Conservation (phyloP, 2,113 vertebrate species). For the Bufo gargarizans region DNA sequence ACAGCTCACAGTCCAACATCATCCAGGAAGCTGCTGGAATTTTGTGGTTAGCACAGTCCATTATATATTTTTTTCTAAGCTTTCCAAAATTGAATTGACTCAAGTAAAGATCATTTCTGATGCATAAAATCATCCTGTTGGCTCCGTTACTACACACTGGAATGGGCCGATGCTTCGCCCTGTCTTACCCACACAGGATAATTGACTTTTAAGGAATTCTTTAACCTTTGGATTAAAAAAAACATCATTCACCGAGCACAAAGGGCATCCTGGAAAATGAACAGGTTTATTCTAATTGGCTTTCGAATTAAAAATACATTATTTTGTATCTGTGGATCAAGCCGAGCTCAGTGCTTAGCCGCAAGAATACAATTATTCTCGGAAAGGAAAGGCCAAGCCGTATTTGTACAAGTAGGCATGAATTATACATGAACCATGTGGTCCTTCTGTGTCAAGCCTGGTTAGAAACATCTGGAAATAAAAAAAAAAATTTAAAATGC, state of each 20-base stretch:
- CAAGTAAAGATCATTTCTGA: neutral
- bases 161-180: neutral
- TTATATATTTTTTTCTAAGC: neutral
- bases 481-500: neutral
- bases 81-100: neutral
- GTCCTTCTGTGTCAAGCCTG: neutral
- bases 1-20: no score
- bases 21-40: neutral
- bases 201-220: slow-evolving; percentile 49
- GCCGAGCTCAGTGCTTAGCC: neutral
- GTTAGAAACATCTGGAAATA: neutral
- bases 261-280: slow-evolving; percentile 34
- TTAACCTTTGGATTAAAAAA: slow-evolving; percentile 40
- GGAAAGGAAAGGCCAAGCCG: neutral
- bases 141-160: neutral
- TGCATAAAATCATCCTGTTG: neutral
- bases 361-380: neutral
- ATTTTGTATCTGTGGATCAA: slow-evolving; percentile 48
- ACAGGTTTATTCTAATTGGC: slow-evolving; percentile 51
- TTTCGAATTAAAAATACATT: slow-evolving; percentile 51
- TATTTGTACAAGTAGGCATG: neutral
- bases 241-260: slow-evolving; percentile 19
- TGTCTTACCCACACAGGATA: slow-evolving; percentile 34
- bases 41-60: neutral
- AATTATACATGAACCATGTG: neutral